A percentile compares a stretch with the other conserved stretches of the same genome.
Evolutionary conservation across 2,888 invertebrate species (phyloP).

Genomic region (Aromia moschata): DNA sequence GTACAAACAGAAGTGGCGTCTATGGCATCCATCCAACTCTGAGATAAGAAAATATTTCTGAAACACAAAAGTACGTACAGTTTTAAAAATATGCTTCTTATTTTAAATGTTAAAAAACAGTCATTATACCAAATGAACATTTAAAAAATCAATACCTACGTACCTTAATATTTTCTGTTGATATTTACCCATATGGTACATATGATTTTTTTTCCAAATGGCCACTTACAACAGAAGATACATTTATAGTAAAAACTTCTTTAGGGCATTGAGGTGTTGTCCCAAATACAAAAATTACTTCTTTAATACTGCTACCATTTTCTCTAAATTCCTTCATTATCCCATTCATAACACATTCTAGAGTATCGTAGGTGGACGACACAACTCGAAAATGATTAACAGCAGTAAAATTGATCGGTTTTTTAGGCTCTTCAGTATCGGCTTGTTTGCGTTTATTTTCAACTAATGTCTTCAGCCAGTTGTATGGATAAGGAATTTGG

Average conservation of each 20-base stretch:
- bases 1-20: conserved; percentile 46
- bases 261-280: conserved; percentile 51
- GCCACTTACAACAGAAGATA: conserved; percentile 44
- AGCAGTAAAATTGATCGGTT: conserved; percentile 45
- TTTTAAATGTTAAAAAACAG: too few relatives aligned
- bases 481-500: conserved; percentile 60
- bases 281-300: conserved; percentile 55
- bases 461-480: conserved; percentile 52
- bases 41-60: conserved; percentile 51
- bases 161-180: conserved; percentile 56
- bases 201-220: conserved; percentile 55
- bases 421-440: conserved; percentile 19
- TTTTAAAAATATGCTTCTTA: too few relatives aligned
- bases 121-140: too few relatives aligned
- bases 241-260: conserved; percentile 51
- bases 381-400: conserved; percentile 51
- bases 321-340: conserved; percentile 50
- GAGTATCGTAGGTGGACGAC: conserved; percentile 51
- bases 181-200: conserved; percentile 46
- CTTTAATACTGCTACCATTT: conserved; percentile 43
- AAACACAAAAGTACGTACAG: conserved; percentile 36
- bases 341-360: conserved; percentile 51
- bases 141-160: conserved; percentile 11
- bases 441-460: conserved; percentile 46
- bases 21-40: conserved; percentile 50